A percentile compares a stretch with the other conserved stretches of the same genome.
Conservation (phyloP, 2,888 invertebrate species). For the Brachyptera risi region DNA sequence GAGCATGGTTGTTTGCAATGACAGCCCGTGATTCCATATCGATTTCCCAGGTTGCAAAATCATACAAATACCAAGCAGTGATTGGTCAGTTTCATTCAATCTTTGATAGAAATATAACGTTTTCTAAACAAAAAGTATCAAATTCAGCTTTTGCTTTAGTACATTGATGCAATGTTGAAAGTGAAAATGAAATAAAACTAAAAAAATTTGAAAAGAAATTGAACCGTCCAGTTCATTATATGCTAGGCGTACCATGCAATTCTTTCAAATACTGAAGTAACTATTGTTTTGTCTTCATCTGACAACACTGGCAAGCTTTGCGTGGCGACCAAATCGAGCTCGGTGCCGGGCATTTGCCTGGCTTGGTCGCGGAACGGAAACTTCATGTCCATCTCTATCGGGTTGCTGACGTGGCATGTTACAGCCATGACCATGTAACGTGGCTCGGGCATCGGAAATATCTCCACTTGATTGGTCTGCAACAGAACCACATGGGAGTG, state of each 20-base stretch:
- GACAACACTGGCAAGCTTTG: neutral
- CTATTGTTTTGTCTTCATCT: neutral
- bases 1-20: too few species aligned
- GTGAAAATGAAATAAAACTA: too few species aligned
- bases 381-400: slow-evolving; percentile 2
- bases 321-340: neutral
- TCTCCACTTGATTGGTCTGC: neutral
- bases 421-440: neutral
- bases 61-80: too few species aligned
- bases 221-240: neutral
- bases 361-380: neutral
- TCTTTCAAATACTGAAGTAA: neutral
- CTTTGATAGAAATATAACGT: too few species aligned
- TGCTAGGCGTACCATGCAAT: neutral
- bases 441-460: neutral
- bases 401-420: slow-evolving; percentile 5
- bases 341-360: neutral
- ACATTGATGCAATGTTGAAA: too few species aligned
- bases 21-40: too few species aligned
- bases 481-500: neutral
- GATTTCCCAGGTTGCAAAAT: too few species aligned
- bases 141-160: too few species aligned
- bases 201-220: neutral
- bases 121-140: too few species aligned
- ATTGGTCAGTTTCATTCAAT: too few species aligned